Evolutionary conservation across 2,888 invertebrate genomes (phyloP), one percentile per base, ranked within the genome.

Genomic region (Molorchus minor): DNA sequence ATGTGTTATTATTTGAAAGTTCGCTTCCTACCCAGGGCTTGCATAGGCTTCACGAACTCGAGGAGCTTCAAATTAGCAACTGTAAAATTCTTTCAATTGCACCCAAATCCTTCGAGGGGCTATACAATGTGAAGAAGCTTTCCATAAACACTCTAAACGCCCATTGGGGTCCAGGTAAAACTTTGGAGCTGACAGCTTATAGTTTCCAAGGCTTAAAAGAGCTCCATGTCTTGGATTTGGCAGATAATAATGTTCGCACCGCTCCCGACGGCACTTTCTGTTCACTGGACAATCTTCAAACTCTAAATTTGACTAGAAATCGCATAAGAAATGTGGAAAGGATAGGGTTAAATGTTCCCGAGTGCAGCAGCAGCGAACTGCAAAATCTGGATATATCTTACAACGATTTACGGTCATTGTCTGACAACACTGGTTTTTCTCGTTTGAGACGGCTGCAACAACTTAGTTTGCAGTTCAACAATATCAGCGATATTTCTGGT

Each of bases 231-330:
- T 82, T 94, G 73, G 91, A 94, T 81, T 83, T 95, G 79, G 88
- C 89, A 75, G 88, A 91, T 81, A 94, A 93, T 83, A 93, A 94
- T 82, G 86, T 95, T 67, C 86, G 91, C 71, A 87, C 88, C 65
- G 79, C 94, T 76, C 93, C 94, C 40, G 89, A 90, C 69, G 89
- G 88, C 72, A 86, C 88, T 65, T 90, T 94, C 78, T 94, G 94
- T 81, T 86, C 88, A 41, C 81, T 94, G 76, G 86, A 88, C 71
- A 93, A 90, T 80, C 83, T 94, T 61, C 91, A 92, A 79, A 86
- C 89, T 65, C 82, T 96, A 49, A 95, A 96, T 84, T 84, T 95
- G 74, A 94, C 94, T 47, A 84, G 88, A 68, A 96, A 96, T 82
- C 88, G 90, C 73, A 87, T 96, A 68, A 87, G 88, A 68, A 90